Evolutionary conservation across 2,113 vertebrate species (phyloP).

Genomic region (Sprattus sprattus): DNA sequence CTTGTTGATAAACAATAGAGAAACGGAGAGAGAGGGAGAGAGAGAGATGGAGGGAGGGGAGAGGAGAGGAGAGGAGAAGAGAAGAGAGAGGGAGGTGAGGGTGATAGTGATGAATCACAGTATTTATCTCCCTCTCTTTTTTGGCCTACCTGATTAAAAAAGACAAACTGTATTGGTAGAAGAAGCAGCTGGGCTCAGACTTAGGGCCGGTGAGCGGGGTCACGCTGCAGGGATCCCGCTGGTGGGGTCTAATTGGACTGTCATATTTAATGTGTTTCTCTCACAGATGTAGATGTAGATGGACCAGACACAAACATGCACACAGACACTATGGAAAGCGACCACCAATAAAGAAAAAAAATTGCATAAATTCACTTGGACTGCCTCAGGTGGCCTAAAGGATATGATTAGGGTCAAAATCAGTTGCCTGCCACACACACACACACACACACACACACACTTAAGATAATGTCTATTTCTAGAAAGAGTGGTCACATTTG

Average conservation of each 20-base stretch:
- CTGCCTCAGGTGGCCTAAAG: constrained; percentile 25
- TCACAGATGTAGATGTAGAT: not conserved
- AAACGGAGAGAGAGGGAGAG: not conserved
- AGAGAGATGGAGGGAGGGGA: constrained; percentile 41
- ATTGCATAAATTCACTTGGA: constrained; percentile 31
- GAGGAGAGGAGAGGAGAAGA: constrained; percentile 19
- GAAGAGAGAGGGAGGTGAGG: constrained; percentile 31
- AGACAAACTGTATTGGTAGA: constrained; percentile 57
- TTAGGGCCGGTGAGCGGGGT: constrained; percentile 30
- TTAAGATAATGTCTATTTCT: not conserved
- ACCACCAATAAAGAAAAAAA: constrained; percentile 7
- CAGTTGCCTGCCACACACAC: constrained; percentile 12
- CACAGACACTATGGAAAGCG: constrained; percentile 15
- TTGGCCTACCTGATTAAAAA: constrained; percentile 66
- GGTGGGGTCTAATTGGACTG: constrained; percentile 67
- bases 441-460: constrained; percentile 21
- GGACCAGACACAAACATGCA: not conserved
- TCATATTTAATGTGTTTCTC: constrained; percentile 51
- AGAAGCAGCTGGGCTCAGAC: constrained; percentile 46
- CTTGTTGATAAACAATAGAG: constrained; percentile 3
- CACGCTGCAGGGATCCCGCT: constrained; percentile 29
- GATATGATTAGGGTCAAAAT: constrained; percentile 36
- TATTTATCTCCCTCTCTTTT: constrained; percentile 35
- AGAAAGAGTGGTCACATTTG: not conserved
- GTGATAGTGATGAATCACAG: constrained; percentile 51